Percentiles rank a stretch among this genome's conserved stretches.
Conservation (phyloP, 2,888 invertebrate species). For the Elmis aenea region DNA sequence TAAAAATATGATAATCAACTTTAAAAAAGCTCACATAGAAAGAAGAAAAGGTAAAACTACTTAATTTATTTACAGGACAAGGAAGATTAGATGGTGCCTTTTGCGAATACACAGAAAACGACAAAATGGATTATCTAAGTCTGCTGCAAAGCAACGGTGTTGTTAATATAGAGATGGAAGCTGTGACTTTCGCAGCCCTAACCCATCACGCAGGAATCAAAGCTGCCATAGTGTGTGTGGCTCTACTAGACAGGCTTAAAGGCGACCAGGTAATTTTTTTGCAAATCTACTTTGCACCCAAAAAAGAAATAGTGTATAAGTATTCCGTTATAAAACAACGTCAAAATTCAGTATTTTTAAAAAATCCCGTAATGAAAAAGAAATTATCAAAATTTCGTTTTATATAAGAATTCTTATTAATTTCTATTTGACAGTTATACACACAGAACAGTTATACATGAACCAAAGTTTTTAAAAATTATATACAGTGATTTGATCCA, state of each 20-base stretch:
- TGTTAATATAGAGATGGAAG: constrained; percentile 97
- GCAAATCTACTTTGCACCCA: too few relatives aligned
- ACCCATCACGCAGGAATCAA: constrained; percentile 90
- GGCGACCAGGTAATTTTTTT: constrained; percentile 76
- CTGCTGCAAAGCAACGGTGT: constrained; percentile 73
- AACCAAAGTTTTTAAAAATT: too few relatives aligned
- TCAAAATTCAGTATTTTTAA: too few relatives aligned
- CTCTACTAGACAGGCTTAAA: constrained; percentile 84
- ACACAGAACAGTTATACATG: too few relatives aligned
- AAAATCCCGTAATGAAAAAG: too few relatives aligned
- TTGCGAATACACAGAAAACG: constrained; percentile 86
- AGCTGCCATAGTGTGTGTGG: constrained; percentile 91
- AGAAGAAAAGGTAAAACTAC: background rate
- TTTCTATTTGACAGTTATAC: too few relatives aligned
- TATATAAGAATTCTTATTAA: too few relatives aligned
- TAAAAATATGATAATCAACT: constrained; percentile 3
- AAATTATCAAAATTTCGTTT: too few relatives aligned
- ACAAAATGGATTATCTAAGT: constrained; percentile 84
- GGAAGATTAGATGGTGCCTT: constrained; percentile 94
- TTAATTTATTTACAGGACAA: constrained; percentile 61
- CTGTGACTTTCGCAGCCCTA: constrained; percentile 86
- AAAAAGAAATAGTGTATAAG: too few relatives aligned
- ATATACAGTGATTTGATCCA: too few relatives aligned
- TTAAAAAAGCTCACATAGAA: constrained; percentile 2
- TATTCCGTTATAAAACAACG: too few relatives aligned